Evolutionary conservation across 2,888 invertebrate species (phyloP), one percentile per base, ranked within the genome.

Genomic region (Dynastes maya): DNA sequence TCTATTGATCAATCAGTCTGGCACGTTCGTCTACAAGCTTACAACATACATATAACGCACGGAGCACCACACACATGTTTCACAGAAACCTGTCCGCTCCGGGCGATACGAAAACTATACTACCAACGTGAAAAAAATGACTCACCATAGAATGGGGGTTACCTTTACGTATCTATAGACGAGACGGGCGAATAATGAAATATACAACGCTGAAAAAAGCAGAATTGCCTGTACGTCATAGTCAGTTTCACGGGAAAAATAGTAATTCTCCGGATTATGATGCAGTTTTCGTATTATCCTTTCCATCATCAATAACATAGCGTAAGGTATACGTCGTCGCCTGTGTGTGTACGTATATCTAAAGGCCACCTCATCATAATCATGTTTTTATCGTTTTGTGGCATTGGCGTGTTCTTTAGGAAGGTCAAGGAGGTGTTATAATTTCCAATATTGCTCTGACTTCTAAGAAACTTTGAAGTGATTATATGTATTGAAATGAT

Each of bases 221-320:
- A 45, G 72, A 61, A 55, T 71, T 53, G 32, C 55, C 71, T 27
- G 51, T 58, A 74, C 72, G 49, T 74, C 72, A 63, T 61, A 61
- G 49, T 74, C 72, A 74, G 72, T 74, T 74, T 74, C 72, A n/a
- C 40, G 40, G 11, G 61, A 74, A 74, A 72, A 74, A 61, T 74
- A 13, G 45, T 74, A 61, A 74, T 74, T 74, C 72, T 16, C 49
- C n/a, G 72, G 55, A 74, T 61, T 61, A 61, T 58, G 58, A 61
- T 74, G 27, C 61, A 37, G 27, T 74, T 61, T 37, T 5, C 45
- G 45, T 61, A 61, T 63, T 74, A 74, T 74, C 72, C 29, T 40
- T 55, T 27, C n/a, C 49, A 71, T 74, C 72, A 27, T 13, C 72
- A 61, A 11, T 32, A 61, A 61, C 63, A 45, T 11, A 63, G 13